Evolutionary conservation across 2,888 invertebrate genomes (phyloP), one percentile per base, ranked within the genome.

Genomic region (Epicampocera succincta): DNA sequence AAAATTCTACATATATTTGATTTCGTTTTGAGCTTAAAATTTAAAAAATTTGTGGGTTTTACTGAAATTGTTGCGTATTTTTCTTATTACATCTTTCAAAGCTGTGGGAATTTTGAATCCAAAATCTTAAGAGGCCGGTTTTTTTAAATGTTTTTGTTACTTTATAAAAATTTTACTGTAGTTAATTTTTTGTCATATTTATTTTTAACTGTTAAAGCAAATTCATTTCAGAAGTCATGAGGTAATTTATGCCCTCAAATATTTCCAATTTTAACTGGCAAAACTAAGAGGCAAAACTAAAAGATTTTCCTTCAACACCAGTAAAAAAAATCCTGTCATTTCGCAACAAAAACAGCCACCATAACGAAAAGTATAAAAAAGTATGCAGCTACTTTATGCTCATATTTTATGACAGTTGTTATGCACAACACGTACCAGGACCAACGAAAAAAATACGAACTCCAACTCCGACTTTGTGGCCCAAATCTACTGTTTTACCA

Each of bases 401-500:
- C 50, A 38, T 54, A 63, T 77, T 77, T 77, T 63, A 71, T 71
- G 77, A 63, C 69, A 77, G 54, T 77, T 77, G 63, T 63, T 77
- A 77, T 69, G 17, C 76, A 63, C 61, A 77, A 69, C 61, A 77
- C 50, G 61, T 69, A 69, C 13, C 44, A 44, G 29, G 29, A 54
- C 42, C 40, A 44, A n/a, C 21, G 38, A 56, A 63, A 33, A 21
- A 40, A 58, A 13, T 19, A 25, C 3, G 15, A 13, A 54, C n/a
- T 44, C 25, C 44, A 6, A 13, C 38, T 38, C 38, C 46, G 46
- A 38, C 21, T 58, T 38, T 46, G 21, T 48, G 69, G 46, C 63
- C 46, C 46, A 38, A 74, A 48, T 73, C 54, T 15, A 38, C 73
- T 65, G 38, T 65, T 74, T 74, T 63, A 44, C 13, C 54, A 17